Percentiles rank a stretch among this genome's conserved stretches.
These are phyloP conservation scores for Drosophila nasuta DNA, from an alignment of 1,140 invertebrate genomes.

Conservation along the genomic window DNA sequence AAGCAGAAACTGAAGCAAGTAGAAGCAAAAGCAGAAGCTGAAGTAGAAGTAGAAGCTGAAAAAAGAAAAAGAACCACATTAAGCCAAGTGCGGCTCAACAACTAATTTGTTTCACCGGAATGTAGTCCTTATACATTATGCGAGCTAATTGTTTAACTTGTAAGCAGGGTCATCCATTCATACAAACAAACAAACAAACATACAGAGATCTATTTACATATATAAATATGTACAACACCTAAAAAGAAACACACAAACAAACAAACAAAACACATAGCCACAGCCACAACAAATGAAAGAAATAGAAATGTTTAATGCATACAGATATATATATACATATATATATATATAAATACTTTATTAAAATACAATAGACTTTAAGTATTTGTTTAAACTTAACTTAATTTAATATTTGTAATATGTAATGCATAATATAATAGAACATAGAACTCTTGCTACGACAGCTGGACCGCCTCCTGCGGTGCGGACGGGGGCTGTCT, in stretches of 20 bases:
- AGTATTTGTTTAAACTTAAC: conserved; percentile 82
- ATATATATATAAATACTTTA: conserved; percentile 34
- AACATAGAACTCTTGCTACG: conserved; percentile 43
- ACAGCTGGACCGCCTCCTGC: conserved; percentile 49
- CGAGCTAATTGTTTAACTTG: conserved; percentile 75
- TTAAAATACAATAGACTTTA: conserved; percentile 72
- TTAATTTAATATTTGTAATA: conserved; percentile 77
- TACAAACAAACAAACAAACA: conserved; percentile 27
- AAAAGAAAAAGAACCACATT: too few species aligned
- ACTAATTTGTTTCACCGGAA: conserved; percentile 73
- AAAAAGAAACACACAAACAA: neutral
- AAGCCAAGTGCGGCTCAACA: conserved; percentile 42
- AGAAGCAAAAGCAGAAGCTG: neutral
- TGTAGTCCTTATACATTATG: conserved; percentile 75
- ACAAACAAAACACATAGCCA: neutral
- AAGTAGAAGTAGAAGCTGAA: too few species aligned
- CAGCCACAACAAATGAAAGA: conserved; percentile 4
- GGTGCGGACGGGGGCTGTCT: conserved; percentile 29
- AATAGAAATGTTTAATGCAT: conserved; percentile 7
- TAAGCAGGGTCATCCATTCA: conserved; percentile 51
- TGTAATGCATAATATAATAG: conserved; percentile 71
- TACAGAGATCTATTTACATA: conserved; percentile 11
- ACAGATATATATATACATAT: conserved; percentile 33
- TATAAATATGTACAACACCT: neutral
- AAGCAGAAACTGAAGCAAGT: neutral